Evolutionary conservation across 2,113 vertebrate species (phyloP).

Genomic region (Nothocercus julius): DNA sequence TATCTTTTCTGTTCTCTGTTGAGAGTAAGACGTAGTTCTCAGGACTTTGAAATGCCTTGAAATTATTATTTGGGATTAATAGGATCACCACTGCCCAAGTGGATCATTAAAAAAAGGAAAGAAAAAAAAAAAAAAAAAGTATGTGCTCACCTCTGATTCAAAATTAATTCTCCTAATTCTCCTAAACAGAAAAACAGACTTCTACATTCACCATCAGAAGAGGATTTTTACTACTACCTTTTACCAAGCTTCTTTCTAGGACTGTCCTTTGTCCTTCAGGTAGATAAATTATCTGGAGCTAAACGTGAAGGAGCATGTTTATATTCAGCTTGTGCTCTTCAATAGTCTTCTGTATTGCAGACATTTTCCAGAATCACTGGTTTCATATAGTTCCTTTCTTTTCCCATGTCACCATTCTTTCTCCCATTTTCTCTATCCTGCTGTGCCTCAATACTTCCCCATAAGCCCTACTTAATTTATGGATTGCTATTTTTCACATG

Average conservation of each 20-base stretch:
- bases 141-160: not conserved
- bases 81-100: not conserved
- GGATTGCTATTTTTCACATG: not conserved
- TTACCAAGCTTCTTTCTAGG: not conserved
- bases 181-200: not conserved
- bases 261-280: not conserved
- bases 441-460: not conserved
- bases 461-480: not conserved
- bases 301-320: not conserved
- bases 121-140: not conserved
- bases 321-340: not conserved
- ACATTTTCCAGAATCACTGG: not conserved
- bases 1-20: not conserved
- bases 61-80: not conserved
- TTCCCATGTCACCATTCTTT: not conserved
- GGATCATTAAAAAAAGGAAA: not conserved
- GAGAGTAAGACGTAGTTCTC: not conserved
- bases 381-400: not conserved
- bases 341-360: not conserved
- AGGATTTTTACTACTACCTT: not conserved
- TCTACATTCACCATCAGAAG: not conserved
- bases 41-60: not conserved
- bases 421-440: not conserved
- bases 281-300: not conserved
- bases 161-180: not conserved